Percentiles rank a stretch among this genome's conserved stretches.
Conservation (phyloP, 1,140 invertebrate species). For the Belonocnema kinseyi region DNA sequence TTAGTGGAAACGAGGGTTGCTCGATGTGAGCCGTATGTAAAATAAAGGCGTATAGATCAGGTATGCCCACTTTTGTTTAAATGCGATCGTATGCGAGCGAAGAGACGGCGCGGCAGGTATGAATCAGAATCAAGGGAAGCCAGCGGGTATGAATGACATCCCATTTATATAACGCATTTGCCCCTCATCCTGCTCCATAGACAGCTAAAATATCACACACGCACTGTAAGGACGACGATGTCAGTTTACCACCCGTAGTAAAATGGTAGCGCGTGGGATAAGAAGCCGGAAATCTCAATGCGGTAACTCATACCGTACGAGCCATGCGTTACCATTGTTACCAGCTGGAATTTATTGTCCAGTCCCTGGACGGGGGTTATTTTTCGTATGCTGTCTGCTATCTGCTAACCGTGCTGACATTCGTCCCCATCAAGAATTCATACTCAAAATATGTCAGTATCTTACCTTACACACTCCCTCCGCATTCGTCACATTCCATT, state of each 20-base stretch:
- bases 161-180: conserved; percentile 61
- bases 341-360: conserved; percentile 40
- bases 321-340: conserved; percentile 54
- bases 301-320: conserved; percentile 56
- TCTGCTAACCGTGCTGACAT: background rate
- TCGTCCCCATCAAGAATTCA: background rate
- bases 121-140: conserved; percentile 66
- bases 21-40: too few relatives aligned
- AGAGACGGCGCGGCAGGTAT: conserved; percentile 55
- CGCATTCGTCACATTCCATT: background rate
- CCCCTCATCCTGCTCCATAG: conserved; percentile 36
- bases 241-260: conserved; percentile 50
- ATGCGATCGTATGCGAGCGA: conserved; percentile 55
- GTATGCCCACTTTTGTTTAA: conserved; percentile 47
- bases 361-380: background rate
- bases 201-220: conserved; percentile 62
- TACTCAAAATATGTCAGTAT: background rate
- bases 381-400: background rate
- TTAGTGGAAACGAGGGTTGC: background rate
- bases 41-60: conserved; percentile 47
- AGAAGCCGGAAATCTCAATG: conserved; percentile 65
- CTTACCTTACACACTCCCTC: background rate
- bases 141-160: conserved; percentile 64
- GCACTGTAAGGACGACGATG: conserved; percentile 46
- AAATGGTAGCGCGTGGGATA: conserved; percentile 61